Conservation (phyloP, 2,113 vertebrate genomes). For the Odobenus rosmarus region DNA sequence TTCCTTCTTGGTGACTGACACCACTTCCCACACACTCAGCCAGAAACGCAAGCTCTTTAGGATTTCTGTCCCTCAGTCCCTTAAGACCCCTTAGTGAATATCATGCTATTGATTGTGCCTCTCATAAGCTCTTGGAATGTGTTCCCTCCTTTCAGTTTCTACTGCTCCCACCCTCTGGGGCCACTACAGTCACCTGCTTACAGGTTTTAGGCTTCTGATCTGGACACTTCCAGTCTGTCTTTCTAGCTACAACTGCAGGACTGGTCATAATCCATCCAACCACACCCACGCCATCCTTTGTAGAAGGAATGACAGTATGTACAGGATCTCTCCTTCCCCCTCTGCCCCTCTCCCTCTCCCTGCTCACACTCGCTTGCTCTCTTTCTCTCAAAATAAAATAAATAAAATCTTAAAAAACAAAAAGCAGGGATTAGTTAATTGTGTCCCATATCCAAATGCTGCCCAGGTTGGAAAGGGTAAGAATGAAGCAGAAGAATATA, state of each 20-base stretch:
- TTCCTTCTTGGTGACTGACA: not conserved
- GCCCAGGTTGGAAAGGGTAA: not conserved
- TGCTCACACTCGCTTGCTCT: not conserved
- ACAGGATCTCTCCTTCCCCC: not conserved
- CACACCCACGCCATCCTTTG: not conserved
- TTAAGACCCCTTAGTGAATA: not conserved
- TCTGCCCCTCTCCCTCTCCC: not conserved
- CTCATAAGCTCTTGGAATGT: not conserved
- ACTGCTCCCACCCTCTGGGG: not conserved
- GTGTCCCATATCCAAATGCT: not conserved
- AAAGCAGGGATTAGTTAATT: not conserved
- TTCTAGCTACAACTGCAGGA: not conserved
- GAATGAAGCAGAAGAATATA: not conserved
- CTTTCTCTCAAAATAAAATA: not conserved
- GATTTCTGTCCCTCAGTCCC: not conserved
- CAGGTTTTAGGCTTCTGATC: not conserved
- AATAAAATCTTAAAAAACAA: not conserved
- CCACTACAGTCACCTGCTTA: not conserved
- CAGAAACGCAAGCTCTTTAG: not conserved
- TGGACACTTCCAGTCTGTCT: not conserved
- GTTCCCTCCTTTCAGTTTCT: not conserved
- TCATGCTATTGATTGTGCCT: not conserved
- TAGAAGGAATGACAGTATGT: not conserved
- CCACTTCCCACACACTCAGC: not conserved
- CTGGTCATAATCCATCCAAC: not conserved